Base-by-base conservation (phyloP, 2,113 vertebrate genomes). In the Camelus dromedarius region DNA sequence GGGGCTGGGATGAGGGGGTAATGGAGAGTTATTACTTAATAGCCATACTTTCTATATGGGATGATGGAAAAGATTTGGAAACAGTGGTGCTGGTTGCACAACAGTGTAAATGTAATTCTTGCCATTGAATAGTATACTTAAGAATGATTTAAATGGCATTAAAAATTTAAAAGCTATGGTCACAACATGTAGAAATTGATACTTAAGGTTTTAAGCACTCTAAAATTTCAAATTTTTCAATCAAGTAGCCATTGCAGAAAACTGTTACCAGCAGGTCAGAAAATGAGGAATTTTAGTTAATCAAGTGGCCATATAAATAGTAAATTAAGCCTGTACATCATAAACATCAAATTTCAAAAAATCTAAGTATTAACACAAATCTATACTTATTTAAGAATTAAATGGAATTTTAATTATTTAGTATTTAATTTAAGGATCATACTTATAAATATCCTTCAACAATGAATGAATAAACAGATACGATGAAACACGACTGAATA, bases 121-220 rank as follows among this genome's bases (percentile, higher is more conserved):
- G 38, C n/a, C 77, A 28, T 18, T 48, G 30, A 60, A 86, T 0
- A 58, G 15, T 35, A 50, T 12, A 70, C 38, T 93, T 70, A 62
- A 87, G 83, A 69, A 24, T 92, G 46, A 11, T 89, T 75, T 83
- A 83, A 83, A 67, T 66, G 14, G 9, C 26, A 42, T 62, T 30
- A 79, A 26, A 89, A 24, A 3, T 35, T 52, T 85, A 18, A 42
- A 82, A 83, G 38, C 5, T 89, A 46, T 73, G 67, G 15, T 60
- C 8, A 58, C 89, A 64, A 67, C 38, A 77, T 66, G 80, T 60
- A 72, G 54, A 70, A 30, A 12, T 4, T 50, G 16, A 67, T 75
- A 89, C 58, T 89, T 75, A 95, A 86, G 24, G 6, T 48, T 84
- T 94, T 90, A 84, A 69, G 19, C 19, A 84, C 32, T 14, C 38